These are phyloP conservation scores for Netelia melanura DNA, from an alignment of 2,888 invertebrate genomes.

Conservation along the genomic window DNA sequence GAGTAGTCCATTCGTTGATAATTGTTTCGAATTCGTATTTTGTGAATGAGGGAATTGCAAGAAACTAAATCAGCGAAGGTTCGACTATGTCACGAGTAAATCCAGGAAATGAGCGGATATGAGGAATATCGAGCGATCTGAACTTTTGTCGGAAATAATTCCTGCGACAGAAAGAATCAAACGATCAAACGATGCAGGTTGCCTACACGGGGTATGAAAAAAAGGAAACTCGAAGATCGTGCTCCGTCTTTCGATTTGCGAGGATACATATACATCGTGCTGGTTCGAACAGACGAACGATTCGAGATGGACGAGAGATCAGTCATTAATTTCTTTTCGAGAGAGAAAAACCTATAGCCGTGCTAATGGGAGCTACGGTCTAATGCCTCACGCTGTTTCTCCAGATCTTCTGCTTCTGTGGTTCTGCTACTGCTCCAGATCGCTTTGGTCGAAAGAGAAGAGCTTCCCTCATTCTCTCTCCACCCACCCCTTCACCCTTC, in stretches of 20 bases:
- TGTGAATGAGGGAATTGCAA: slow-evolving; percentile 67
- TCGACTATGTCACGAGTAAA: not conserved
- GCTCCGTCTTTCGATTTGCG: slow-evolving; percentile 13
- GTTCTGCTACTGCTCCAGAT: slow-evolving; percentile 40
- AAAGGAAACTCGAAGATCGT: slow-evolving; percentile 36
- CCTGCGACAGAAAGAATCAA: slow-evolving; percentile 39
- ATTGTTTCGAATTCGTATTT: slow-evolving; percentile 73
- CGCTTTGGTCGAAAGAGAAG: slow-evolving; percentile 51
- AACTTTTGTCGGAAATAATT: slow-evolving; percentile 46
- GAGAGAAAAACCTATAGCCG: slow-evolving; percentile 78
- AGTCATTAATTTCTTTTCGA: slow-evolving; percentile 83
- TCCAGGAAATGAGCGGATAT: slow-evolving; percentile 1
- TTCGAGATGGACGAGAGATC: slow-evolving; percentile 75
- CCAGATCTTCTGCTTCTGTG: slow-evolving; percentile 68
- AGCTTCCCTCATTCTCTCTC: slow-evolving; percentile 62
- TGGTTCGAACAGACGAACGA: slow-evolving; percentile 35
- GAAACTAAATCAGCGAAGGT: slow-evolving; percentile 48
- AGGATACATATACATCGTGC: not conserved
- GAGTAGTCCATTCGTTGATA: slow-evolving; percentile 9
- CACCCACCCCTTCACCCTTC: slow-evolving; percentile 74
- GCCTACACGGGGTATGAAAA: slow-evolving; percentile 33
- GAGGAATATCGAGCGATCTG: not conserved
- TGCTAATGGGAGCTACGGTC: slow-evolving; percentile 84
- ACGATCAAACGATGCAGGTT: slow-evolving; percentile 49
- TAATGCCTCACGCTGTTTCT: slow-evolving; percentile 84